phyloP scores from a whole-genome alignment of 2,888 invertebrate species.

The Hermaeophaga mercurialis region DNA sequence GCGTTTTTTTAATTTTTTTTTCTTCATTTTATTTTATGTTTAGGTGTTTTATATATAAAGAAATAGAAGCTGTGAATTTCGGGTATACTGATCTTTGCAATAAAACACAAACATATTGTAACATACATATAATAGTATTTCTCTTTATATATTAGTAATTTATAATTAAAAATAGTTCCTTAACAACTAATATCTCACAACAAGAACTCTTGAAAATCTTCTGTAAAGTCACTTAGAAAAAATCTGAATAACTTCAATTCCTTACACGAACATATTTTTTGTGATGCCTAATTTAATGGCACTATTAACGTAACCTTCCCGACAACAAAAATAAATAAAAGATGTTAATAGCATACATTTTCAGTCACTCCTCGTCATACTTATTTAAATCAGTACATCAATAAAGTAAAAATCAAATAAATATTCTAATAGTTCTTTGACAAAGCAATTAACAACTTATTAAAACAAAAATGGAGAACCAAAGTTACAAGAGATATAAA shows the following conservation, averaged over 20 bases:
- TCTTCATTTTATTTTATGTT: no score
- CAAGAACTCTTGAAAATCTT: slow-evolving; percentile 5
- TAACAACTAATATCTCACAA: slow-evolving; percentile 23
- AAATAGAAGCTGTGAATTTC: no score
- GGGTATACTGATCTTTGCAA: background rate
- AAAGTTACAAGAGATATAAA: no score
- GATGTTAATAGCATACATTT: background rate
- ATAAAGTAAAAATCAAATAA: background rate
- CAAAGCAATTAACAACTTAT: no score
- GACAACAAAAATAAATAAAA: slow-evolving; percentile 2
- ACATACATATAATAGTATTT: slow-evolving; percentile 29
- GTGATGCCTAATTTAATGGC: slow-evolving; percentile 45
- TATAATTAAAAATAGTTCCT: slow-evolving; percentile 18
- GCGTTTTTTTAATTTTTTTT: no score
- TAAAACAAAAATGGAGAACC: no score
- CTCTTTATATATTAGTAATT: slow-evolving; percentile 17
- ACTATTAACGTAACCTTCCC: slow-evolving; percentile 44
- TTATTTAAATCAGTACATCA: slow-evolving; percentile 10
- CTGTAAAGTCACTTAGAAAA: slow-evolving; percentile 10
- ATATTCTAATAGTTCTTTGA: no score
- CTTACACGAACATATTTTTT: background rate
- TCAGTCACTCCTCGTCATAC: slow-evolving; percentile 5
- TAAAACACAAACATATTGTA: slow-evolving; percentile 16
- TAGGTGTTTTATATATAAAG: no score
- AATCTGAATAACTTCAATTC: slow-evolving; percentile 1